Evolutionary conservation across 2,888 invertebrate genomes (phyloP).

Genomic region (Oasisia sp.): DNA sequence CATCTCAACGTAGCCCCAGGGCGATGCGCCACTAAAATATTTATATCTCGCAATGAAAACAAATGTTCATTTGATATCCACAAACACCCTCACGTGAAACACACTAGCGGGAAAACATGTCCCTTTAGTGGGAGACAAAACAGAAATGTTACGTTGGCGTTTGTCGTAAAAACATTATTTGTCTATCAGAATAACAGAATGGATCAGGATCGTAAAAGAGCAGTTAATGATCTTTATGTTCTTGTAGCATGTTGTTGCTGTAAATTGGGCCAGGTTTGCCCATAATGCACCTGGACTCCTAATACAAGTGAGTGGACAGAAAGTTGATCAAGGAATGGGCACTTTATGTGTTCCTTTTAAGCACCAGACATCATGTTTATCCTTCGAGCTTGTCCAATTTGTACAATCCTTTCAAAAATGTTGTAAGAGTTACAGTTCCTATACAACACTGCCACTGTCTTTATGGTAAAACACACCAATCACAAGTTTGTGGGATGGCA

Average conservation of each 20-base stretch:
- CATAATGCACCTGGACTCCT: background rate
- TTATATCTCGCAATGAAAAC: background rate
- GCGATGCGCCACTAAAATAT: background rate
- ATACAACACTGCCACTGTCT: background rate
- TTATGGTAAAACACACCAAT: background rate
- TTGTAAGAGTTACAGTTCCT: background rate
- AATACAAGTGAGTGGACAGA: too few species aligned
- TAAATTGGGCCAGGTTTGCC: background rate
- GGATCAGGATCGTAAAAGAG: background rate
- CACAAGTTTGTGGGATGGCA: background rate
- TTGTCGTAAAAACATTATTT: background rate
- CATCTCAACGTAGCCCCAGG: background rate
- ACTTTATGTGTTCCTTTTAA: too few species aligned
- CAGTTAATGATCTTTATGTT: background rate
- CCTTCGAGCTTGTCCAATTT: background rate
- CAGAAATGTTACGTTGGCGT: background rate
- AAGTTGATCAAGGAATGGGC: too few species aligned
- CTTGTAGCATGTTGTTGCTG: background rate
- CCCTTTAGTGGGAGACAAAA: background rate
- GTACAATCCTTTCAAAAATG: background rate
- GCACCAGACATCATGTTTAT: too few species aligned
- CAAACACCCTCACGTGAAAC: background rate
- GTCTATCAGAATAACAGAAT: background rate
- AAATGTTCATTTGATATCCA: background rate
- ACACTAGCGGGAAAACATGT: background rate